These are phyloP conservation scores for Drosophila persimilis DNA, from an alignment of 1,140 invertebrate genomes.

Conservation along the genomic window DNA sequence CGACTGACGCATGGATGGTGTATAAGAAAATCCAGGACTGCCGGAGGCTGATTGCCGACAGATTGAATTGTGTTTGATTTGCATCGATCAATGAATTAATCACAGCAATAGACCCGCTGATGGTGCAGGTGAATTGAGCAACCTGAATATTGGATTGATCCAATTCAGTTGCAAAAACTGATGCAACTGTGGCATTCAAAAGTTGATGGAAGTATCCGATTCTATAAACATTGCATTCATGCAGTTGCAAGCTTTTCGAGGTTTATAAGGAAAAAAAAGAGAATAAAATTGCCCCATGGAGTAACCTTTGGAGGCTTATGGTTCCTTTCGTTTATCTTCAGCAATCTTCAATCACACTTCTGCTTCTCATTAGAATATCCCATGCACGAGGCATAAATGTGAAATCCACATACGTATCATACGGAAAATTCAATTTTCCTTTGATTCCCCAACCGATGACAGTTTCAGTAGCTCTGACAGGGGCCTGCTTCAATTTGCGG, in stretches of 20 bases:
- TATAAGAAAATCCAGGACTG: constrained; percentile 17
- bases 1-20: constrained; percentile 9
- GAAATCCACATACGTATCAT: constrained; percentile 1
- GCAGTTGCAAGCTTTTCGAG: not conserved
- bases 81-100: constrained; percentile 27
- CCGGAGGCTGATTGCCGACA: constrained; percentile 14
- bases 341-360: too few species aligned
- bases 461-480: constrained; percentile 13
- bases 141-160: constrained; percentile 10
- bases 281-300: too few species aligned
- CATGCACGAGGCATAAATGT: not conserved
- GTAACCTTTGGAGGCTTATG: too few species aligned
- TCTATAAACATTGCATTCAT: too few species aligned
- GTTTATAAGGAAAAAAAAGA: too few species aligned
- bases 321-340: too few species aligned
- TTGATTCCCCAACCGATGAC: constrained; percentile 13
- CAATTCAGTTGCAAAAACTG: not conserved
- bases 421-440: too few species aligned
- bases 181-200: too few species aligned
- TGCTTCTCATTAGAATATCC: not conserved
- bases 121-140: not conserved
- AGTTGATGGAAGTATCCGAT: not conserved
- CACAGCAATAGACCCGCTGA: not conserved
- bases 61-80: constrained; percentile 43
- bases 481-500: constrained; percentile 41